A percentile compares a stretch with the other conserved stretches of the same genome.
Evolutionary conservation across 2,888 invertebrate genomes (phyloP).

Genomic region (Graphium colonna): DNA sequence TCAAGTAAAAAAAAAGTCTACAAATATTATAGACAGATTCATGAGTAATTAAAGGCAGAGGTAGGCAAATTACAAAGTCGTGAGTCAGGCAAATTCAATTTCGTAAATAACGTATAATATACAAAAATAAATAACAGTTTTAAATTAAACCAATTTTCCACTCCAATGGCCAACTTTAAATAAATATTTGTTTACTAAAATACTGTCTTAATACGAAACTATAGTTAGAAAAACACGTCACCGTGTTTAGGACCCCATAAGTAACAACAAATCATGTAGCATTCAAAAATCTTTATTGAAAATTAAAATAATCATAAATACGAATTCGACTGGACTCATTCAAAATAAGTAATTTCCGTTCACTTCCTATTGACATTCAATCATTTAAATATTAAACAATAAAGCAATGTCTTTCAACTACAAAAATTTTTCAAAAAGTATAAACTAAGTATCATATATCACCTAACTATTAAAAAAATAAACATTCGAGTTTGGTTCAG

Average conservation of each 20-base stretch:
- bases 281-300: conserved; percentile 10
- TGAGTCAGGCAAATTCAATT: not conserved
- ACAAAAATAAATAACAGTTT: too few species aligned
- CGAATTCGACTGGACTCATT: conserved; percentile 15
- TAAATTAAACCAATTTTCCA: too few species aligned
- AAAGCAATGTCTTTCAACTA: conserved; percentile 4
- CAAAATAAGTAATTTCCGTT: not conserved
- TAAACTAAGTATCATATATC: conserved; percentile 18
- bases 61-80: not conserved
- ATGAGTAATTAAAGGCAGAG: too few species aligned
- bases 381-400: not conserved
- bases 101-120: not conserved
- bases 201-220: too few species aligned
- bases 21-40: too few species aligned
- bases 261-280: not conserved
- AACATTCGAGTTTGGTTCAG: conserved; percentile 70
- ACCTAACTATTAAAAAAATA: conserved; percentile 28
- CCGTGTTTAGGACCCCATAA: too few species aligned
- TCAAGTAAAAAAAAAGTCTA: too few species aligned
- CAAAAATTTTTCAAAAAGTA: conserved; percentile 17
- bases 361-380: conserved; percentile 3
- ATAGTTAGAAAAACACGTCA: too few species aligned
- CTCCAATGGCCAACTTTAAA: too few species aligned
- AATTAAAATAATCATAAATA: conserved; percentile 18
- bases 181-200: too few species aligned